Percentiles rank a stretch among this genome's conserved stretches.
These are phyloP conservation scores for Platycnemis pennipes DNA, from an alignment of 2,888 invertebrate species.

Conservation along the genomic window DNA sequence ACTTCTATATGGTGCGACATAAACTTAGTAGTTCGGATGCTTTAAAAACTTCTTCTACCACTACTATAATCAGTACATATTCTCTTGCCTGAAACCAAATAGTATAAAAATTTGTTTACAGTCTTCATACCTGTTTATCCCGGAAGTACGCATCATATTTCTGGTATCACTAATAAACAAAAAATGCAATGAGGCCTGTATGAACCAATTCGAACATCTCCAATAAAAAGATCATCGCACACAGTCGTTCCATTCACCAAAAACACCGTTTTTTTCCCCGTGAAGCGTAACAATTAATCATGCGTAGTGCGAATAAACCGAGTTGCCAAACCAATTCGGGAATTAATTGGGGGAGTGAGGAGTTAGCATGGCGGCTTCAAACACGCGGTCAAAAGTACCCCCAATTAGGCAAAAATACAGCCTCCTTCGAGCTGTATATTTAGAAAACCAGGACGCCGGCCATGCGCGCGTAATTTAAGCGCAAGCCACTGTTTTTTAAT, in stretches of 20 bases:
- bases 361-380: neutral
- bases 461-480: neutral
- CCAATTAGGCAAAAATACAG: slow-evolving; percentile 22
- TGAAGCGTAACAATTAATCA: neutral
- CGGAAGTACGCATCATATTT: neutral
- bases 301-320: neutral
- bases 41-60: too few species aligned
- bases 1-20: too few species aligned
- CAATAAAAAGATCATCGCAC: neutral
- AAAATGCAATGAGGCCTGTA: neutral
- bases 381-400: neutral
- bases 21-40: too few species aligned
- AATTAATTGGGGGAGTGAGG: neutral
- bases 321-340: neutral
- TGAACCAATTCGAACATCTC: neutral
- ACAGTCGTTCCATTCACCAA: neutral
- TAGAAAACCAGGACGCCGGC: neutral
- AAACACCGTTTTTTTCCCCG: neutral
- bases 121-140: too few species aligned
- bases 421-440: neutral
- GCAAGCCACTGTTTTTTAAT: neutral
- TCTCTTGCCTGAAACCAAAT: too few species aligned
- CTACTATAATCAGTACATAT: too few species aligned
- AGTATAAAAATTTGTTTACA: too few species aligned
- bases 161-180: neutral